phyloP scores from a whole-genome alignment of 2,888 invertebrate species.

The Nysson spinosus region DNA sequence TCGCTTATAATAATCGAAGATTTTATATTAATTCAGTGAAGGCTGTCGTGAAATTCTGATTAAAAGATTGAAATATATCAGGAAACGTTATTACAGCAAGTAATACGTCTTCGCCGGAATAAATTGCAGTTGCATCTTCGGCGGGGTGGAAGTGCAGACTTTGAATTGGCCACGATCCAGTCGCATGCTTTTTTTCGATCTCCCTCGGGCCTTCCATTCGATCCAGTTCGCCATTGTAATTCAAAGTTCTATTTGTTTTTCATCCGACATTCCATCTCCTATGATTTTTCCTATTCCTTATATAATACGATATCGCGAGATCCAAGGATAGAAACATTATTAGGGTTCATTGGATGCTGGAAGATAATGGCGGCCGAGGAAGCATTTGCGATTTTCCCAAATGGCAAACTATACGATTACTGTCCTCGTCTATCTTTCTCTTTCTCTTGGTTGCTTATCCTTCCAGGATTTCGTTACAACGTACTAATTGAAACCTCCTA shows the following conservation, averaged over 20 bases:
- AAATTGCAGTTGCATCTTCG: constrained; percentile 49
- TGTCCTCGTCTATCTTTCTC: not conserved
- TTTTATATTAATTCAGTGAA: too few species aligned
- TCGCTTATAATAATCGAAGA: too few species aligned
- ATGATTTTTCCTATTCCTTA: not conserved
- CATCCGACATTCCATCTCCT: constrained; percentile 7
- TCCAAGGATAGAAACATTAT: constrained; percentile 33
- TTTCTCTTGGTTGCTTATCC: not conserved
- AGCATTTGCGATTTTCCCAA: constrained; percentile 31
- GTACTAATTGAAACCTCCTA: constrained; percentile 51
- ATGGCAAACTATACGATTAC: constrained; percentile 18
- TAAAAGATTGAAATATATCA: too few species aligned
- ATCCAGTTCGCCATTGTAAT: constrained; percentile 57
- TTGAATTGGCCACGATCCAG: constrained; percentile 66
- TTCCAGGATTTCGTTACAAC: constrained; percentile 27
- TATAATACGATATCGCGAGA: not conserved
- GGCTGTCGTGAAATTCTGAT: rapidly evolving
- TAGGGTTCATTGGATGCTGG: constrained; percentile 59
- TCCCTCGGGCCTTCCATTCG: constrained; percentile 50
- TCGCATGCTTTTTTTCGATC: constrained; percentile 67
- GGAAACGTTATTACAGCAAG: too few species aligned
- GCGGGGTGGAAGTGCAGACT: constrained; percentile 54
- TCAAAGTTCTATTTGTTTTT: constrained; percentile 39
- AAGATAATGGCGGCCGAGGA: constrained; percentile 55
- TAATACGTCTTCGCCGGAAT: constrained; percentile 26